Evolutionary conservation across 1,140 invertebrate genomes (phyloP).

Genomic region (Semibalanus balanoides): DNA sequence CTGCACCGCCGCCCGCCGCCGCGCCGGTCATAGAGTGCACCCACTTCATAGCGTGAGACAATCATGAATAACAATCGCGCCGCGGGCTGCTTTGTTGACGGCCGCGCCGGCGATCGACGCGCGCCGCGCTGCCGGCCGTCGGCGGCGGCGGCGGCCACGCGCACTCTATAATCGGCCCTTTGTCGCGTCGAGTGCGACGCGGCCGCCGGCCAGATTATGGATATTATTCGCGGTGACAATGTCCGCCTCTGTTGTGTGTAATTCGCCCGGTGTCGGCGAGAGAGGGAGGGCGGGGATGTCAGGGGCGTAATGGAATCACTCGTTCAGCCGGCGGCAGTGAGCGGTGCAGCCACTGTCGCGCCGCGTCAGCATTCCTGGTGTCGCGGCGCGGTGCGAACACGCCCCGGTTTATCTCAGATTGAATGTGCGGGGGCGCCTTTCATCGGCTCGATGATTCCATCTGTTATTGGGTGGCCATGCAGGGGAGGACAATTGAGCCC

Average conservation of each 20-base stretch:
- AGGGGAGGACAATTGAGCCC: not conserved
- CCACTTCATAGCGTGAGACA: not conserved
- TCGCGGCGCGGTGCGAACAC: too few relatives aligned
- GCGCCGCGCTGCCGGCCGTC: not conserved
- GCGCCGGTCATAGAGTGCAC: not conserved
- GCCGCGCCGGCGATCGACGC: not conserved
- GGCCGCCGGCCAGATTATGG: not conserved
- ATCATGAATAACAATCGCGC: not conserved
- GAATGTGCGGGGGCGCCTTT: not conserved
- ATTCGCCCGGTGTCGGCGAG: not conserved
- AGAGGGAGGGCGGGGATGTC: too few relatives aligned
- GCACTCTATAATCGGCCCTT: not conserved
- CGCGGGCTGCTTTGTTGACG: not conserved
- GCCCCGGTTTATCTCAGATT: not conserved
- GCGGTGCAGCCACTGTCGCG: too few relatives aligned
- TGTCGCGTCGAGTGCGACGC: not conserved
- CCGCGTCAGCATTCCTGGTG: not conserved
- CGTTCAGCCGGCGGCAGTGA: not conserved
- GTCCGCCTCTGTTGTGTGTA: not conserved
- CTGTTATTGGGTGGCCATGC: not conserved
- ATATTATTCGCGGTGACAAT: constrained; percentile 2
- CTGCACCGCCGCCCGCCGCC: too few relatives aligned
- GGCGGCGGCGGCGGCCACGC: too few relatives aligned
- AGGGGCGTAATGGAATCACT: not conserved
- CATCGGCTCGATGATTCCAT: not conserved